A percentile compares a stretch with the other conserved stretches of the same genome.
These are phyloP conservation scores for Ecliptopera silaceata DNA, from an alignment of 2,888 invertebrate genomes.

Conservation along the genomic window DNA sequence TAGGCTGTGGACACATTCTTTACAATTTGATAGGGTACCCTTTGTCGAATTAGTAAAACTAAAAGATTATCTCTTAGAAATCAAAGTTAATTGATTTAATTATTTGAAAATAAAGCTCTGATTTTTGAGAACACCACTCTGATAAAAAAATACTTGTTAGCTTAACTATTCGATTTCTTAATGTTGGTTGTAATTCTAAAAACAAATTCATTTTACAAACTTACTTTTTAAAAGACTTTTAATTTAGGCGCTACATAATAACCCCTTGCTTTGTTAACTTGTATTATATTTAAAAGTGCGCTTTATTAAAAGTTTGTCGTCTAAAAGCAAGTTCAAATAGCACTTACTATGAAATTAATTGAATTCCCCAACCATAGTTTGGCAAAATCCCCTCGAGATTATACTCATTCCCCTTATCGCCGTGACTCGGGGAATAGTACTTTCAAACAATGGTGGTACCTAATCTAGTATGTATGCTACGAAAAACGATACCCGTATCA, in stretches of 20 bases:
- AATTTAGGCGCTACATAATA: neutral
- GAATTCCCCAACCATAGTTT: constrained; percentile 55
- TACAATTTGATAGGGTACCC: neutral
- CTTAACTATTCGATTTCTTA: too few species aligned
- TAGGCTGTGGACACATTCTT: neutral
- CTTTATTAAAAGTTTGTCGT: neutral
- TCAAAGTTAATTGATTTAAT: too few species aligned
- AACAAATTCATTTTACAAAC: too few species aligned
- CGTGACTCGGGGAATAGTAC: constrained; percentile 1
- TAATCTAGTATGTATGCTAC: neutral
- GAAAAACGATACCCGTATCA: too few species aligned
- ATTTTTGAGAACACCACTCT: too few species aligned
- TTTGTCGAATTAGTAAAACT: too few species aligned
- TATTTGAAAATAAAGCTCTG: too few species aligned
- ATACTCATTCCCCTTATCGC: constrained; percentile 65
- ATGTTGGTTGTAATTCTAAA: too few species aligned
- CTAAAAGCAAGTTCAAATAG: constrained; percentile 16
- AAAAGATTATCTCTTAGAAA: too few species aligned
- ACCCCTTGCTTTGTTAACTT: neutral
- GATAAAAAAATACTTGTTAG: too few species aligned
- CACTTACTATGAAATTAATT: constrained; percentile 55
- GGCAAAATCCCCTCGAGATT: constrained; percentile 52
- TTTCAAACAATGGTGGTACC: neutral
- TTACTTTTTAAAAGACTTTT: too few species aligned
- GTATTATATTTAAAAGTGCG: neutral